These are phyloP conservation scores for Macropus fuliginosus DNA, from an alignment of 2,797 vertebrate species.

Conservation along the genomic window DNA sequence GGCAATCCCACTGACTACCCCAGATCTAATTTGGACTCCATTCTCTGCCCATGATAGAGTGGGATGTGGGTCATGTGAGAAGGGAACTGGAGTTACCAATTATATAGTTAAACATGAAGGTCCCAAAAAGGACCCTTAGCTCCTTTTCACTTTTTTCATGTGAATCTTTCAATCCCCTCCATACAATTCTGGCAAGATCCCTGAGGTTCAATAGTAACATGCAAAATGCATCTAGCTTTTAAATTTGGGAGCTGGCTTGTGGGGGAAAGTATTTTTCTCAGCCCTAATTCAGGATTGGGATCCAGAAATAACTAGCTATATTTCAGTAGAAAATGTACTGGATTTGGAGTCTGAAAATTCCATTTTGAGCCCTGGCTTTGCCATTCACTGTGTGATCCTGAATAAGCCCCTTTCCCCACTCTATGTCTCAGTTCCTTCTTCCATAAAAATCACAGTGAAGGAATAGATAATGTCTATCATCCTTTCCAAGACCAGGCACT, in stretches of 20 bases:
- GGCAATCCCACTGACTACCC: background rate
- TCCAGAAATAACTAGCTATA: background rate
- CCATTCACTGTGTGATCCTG: background rate
- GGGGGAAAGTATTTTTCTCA: background rate
- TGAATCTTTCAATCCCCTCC: background rate
- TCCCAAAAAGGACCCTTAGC: background rate
- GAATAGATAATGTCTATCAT: background rate
- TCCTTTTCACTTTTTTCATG: background rate
- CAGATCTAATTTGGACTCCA: background rate
- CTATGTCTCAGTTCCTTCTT: background rate
- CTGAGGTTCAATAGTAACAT: background rate
- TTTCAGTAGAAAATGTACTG: background rate
- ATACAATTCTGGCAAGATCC: background rate
- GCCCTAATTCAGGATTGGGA: background rate
- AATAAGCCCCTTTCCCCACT: background rate
- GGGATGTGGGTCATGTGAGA: background rate
- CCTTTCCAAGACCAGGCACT: too few species aligned
- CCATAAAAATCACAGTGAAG: background rate
- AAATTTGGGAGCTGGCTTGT: background rate
- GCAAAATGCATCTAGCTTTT: background rate
- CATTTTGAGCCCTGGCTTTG: background rate
- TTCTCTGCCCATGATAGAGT: background rate
- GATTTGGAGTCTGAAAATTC: background rate
- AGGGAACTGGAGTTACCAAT: background rate
- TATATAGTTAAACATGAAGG: background rate